phyloP scores from a whole-genome alignment of 2,797 vertebrate species.

The Scolopax bukidnonensis region DNA sequence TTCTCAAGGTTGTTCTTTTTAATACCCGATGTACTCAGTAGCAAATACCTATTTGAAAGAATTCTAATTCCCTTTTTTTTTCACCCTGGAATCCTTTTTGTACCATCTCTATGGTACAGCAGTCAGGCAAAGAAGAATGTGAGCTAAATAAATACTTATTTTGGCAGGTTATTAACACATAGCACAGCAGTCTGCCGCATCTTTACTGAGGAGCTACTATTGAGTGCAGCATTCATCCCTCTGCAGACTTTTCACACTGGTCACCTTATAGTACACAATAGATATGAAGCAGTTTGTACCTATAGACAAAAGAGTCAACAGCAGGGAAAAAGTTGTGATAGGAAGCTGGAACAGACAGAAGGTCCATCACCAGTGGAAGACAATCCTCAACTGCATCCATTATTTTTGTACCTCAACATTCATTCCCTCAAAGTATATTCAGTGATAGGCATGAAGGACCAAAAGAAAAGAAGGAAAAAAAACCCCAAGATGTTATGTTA shows the following conservation, averaged over 20 bases:
- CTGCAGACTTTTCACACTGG: not conserved
- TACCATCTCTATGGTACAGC: not conserved
- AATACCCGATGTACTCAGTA: not conserved
- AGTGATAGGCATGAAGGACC: accelerated
- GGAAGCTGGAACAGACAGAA: not conserved
- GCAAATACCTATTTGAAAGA: not conserved
- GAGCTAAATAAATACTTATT: not conserved
- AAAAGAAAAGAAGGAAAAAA: not conserved
- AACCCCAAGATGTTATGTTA: not conserved
- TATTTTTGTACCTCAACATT: not conserved
- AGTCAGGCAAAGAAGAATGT: not conserved
- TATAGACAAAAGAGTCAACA: not conserved
- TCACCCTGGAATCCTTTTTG: not conserved
- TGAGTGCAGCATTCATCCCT: not conserved
- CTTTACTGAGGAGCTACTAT: not conserved
- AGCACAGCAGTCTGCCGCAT: not conserved
- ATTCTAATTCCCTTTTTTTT: not conserved
- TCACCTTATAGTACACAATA: not conserved
- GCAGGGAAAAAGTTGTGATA: not conserved
- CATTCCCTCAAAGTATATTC: not conserved
- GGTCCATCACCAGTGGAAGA: not conserved
- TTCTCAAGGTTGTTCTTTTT: not conserved
- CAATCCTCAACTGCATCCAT: not conserved
- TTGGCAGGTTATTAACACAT: not conserved
- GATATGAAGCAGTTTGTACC: not conserved